These are phyloP conservation scores for Sebastes baramenuke DNA, from an alignment of 2,797 vertebrate species.

Conservation along the genomic window DNA sequence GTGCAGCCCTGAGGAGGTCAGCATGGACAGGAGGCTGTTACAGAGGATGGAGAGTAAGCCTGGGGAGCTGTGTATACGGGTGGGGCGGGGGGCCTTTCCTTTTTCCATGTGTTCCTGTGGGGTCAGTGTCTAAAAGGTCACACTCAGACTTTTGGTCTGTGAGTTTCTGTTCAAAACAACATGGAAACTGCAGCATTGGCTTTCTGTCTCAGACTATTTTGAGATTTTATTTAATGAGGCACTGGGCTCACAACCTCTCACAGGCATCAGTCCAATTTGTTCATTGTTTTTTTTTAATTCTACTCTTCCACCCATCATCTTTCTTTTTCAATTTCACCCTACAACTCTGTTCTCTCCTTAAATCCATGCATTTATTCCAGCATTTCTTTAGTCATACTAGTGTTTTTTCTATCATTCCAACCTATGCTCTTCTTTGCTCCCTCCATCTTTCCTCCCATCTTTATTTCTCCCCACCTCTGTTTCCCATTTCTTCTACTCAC, in stretches of 20 bases:
- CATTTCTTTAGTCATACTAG: not conserved
- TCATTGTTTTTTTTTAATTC: not conserved
- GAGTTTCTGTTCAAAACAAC: not conserved
- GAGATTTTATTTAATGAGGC: not conserved
- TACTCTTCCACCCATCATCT: not conserved
- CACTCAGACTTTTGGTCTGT: not conserved
- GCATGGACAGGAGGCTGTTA: conserved; percentile 85
- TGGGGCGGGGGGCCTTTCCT: not conserved
- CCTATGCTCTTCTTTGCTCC: not conserved
- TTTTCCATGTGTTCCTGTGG: not conserved
- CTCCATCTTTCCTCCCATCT: not conserved
- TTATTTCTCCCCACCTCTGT: not conserved
- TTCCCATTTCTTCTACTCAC: not conserved
- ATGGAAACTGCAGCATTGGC: not conserved
- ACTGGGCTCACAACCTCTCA: not conserved
- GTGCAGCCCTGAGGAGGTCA: conserved; percentile 73
- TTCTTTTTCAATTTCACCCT: not conserved
- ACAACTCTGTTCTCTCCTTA: not conserved
- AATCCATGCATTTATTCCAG: not conserved
- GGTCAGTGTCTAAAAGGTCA: conserved; percentile 1
- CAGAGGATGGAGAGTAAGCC: conserved; percentile 90
- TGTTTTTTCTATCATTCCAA: not conserved
- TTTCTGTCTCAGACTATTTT: not conserved
- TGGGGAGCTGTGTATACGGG: not conserved
- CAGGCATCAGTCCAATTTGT: not conserved